Evolutionary conservation across 1,140 invertebrate species (phyloP).

Genomic region (Aphelenchoides besseyi): DNA sequence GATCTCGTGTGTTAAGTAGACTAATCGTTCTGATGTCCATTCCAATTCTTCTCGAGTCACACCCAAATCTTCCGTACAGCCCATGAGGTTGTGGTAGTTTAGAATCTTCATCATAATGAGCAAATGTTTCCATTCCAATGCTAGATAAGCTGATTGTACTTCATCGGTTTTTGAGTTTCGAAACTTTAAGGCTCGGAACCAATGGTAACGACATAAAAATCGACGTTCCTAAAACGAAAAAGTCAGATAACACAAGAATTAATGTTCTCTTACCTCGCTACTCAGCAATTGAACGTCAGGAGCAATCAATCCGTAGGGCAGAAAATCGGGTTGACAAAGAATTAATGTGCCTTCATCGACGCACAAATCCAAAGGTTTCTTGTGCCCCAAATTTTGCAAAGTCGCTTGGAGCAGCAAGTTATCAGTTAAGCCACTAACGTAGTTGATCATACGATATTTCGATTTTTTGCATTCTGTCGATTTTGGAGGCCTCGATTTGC

Average conservation of each 20-base stretch:
- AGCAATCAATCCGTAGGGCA: neutral
- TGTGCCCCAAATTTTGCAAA: neutral
- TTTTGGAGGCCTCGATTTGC: neutral
- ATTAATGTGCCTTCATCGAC: neutral
- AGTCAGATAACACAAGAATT: neutral
- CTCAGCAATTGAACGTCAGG: neutral
- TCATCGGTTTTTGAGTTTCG: neutral
- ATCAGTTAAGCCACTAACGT: neutral
- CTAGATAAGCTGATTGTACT: neutral
- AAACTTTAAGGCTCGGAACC: neutral
- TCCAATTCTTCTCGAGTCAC: neutral
- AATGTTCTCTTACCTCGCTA: neutral
- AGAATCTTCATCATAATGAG: neutral
- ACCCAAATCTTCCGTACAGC: neutral
- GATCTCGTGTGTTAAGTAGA: neutral
- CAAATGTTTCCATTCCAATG: neutral
- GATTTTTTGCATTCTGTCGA: neutral
- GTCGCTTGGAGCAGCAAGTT: neutral
- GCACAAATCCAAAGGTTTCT: neutral
- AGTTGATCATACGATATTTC: too few relatives aligned
- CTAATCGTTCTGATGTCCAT: neutral
- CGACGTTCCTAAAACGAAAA: neutral
- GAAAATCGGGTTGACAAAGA: neutral
- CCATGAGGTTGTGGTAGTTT: neutral
- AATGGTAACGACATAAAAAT: neutral